Base-by-base conservation (phyloP, 2,888 invertebrate species). In the Aethes cnicana region DNA sequence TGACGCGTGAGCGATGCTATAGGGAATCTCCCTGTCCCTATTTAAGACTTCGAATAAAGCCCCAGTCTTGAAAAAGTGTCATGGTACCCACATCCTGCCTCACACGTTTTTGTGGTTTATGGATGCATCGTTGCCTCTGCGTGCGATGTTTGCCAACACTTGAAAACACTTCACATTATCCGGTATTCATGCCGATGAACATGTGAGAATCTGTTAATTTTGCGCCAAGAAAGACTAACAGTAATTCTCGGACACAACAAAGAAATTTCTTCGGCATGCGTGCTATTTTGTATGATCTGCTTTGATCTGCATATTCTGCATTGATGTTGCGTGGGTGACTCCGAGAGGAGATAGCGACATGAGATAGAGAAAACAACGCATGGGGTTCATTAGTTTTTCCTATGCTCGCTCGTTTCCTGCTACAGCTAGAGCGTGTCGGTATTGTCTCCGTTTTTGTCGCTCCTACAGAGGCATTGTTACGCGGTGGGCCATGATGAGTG, bases 371-470 rank as follows among this genome's bases (percentile, higher is more conserved):
- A 32, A 11, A 32, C 37, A 48, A 32, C 32, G 43, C 43, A 50
- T 44, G 30, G 43, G 36, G 44, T 37, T 52, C 50, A 60, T 59
- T 60, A 56, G 55, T 56, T 63, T 63, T 61, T 67, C 63, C 61
- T 53, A 52, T 58, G 60, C 64, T 60, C 74, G 75, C 74, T 75
- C 73, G 79, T 64, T 76, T 78, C 78, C 79, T 75, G 73, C 58
- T 55, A 56, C 60, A 67, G 63, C 58, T 69, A 66, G 66, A 69
- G 72, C 72, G 69, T 71, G 65, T 66, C 70, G 61, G 63, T 64
- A 76, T 77, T 77, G 77, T 79, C 65, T 69, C 64, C 50, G 64
- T 77, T 77, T 78, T 81, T 77, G 71, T 69, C 61, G 53, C 69
- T 66, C 69, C 57, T 47, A 54, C 30, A 49, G 50, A 46, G 42